A percentile compares a stretch with the other conserved stretches of the same genome.
These are phyloP conservation scores for Diadema setosum DNA, from an alignment of 35 echinoderm and acorn worm genomes.

Conservation along the genomic window DNA sequence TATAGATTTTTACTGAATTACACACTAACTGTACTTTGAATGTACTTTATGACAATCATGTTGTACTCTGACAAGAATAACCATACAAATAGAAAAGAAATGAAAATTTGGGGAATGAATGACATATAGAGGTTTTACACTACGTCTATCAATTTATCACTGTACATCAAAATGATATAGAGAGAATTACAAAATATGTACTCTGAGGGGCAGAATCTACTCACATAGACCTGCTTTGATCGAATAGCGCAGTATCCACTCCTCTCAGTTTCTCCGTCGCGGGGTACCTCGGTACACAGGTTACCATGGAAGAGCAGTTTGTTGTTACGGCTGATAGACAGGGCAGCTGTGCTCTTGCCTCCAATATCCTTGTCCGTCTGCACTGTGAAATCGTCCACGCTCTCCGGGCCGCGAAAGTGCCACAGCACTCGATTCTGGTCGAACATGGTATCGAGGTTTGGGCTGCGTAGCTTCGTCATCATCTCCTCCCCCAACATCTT, in stretches of 20 bases:
- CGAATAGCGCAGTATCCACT: constrained; percentile 89
- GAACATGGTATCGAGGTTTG: constrained; percentile 74
- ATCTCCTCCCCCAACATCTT: constrained; percentile 65
- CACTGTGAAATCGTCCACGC: constrained; percentile 51
- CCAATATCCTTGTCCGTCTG: constrained; percentile 67
- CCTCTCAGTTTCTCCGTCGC: constrained; percentile 81
- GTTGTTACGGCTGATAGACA: constrained; percentile 74
- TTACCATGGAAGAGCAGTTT: constrained; percentile 82
- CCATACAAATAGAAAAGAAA: too few relatives aligned
- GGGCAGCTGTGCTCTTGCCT: constrained; percentile 73
- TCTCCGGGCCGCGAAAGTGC: constrained; percentile 61
- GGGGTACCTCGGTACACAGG: constrained; percentile 71
- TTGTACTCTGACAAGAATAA: too few relatives aligned
- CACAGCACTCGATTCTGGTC: constrained; percentile 60
- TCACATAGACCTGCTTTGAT: constrained; percentile 74
- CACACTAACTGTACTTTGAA: too few relatives aligned
- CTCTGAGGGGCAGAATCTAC: too few relatives aligned
- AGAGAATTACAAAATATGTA: too few relatives aligned
- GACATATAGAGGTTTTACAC: too few relatives aligned
- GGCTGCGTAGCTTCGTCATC: constrained; percentile 35
- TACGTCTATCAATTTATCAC: too few relatives aligned
- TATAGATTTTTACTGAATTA: too few relatives aligned
- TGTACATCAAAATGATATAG: too few relatives aligned
- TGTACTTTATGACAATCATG: too few relatives aligned
- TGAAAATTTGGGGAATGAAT: too few relatives aligned